Evolutionary conservation across 2,113 vertebrate species (phyloP).

Genomic region (Patagioenas fasciata): DNA sequence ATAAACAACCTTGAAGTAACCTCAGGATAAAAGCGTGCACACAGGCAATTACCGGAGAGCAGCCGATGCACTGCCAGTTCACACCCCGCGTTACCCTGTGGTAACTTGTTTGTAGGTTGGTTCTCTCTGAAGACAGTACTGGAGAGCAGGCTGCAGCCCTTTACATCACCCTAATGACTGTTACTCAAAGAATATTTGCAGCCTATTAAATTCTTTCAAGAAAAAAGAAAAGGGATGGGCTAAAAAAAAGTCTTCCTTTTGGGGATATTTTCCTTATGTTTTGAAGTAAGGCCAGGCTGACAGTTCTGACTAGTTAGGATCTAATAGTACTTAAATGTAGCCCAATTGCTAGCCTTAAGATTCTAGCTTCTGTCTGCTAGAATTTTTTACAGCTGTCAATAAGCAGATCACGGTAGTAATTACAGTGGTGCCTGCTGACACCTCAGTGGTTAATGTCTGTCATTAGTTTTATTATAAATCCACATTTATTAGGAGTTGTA

Average conservation of each 20-base stretch:
- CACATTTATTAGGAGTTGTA: conserved; percentile 1
- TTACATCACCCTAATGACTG: background rate
- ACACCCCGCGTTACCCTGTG: background rate
- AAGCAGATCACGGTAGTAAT: conserved; percentile 58
- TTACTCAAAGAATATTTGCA: conserved; percentile 16
- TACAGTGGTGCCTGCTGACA: conserved; percentile 42
- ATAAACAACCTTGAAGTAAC: conserved; percentile 6
- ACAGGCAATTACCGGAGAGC: background rate
- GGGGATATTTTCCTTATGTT: conserved; percentile 64
- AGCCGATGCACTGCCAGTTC: background rate
- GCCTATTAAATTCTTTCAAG: conserved; percentile 33
- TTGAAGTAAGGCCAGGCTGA: conserved; percentile 61
- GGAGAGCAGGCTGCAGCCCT: background rate
- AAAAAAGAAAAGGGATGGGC: conserved; percentile 44
- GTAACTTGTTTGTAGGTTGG: conserved; percentile 6
- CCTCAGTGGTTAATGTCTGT: conserved; percentile 56
- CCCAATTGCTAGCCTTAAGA: conserved; percentile 53
- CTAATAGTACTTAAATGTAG: conserved; percentile 58
- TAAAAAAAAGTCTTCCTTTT: conserved; percentile 40
- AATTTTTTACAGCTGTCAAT: conserved; percentile 69
- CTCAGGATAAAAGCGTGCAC: background rate
- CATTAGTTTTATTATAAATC: conserved; percentile 44
- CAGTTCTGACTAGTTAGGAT: conserved; percentile 56
- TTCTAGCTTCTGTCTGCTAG: conserved; percentile 44
- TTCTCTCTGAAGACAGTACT: background rate